A percentile compares a stretch with the other conserved stretches of the same genome.
Conservation (phyloP, 2,888 invertebrate genomes). For the Drosophila anceps region DNA sequence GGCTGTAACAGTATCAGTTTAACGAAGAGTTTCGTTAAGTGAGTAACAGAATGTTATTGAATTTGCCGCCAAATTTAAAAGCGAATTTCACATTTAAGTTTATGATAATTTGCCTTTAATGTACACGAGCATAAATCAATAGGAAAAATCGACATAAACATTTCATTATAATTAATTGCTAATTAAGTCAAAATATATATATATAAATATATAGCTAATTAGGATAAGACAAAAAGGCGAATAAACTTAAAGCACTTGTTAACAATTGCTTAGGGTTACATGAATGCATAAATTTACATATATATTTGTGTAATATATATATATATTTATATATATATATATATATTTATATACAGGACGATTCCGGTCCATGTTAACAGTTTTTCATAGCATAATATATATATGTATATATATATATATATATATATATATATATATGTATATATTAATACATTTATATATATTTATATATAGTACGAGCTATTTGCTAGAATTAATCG, state of each 20-base stretch:
- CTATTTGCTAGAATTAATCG: constrained; percentile 52
- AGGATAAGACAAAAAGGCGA: constrained; percentile 62
- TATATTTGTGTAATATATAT: constrained; percentile 63
- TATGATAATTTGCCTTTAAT: constrained; percentile 52
- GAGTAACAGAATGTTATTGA: constrained; percentile 11
- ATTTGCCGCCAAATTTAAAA: not conserved
- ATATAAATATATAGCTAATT: constrained; percentile 54
- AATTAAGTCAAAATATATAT: constrained; percentile 49
- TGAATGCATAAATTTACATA: constrained; percentile 43
- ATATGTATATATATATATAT: no score
- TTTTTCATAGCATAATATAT: not conserved
- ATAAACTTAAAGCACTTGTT: constrained; percentile 73
- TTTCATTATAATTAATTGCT: constrained; percentile 51
- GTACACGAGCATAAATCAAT: constrained; percentile 50
- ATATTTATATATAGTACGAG: constrained; percentile 12
- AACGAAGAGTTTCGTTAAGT: constrained; percentile 11
- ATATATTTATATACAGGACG: constrained; percentile 28
- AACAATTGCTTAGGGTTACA: constrained; percentile 74
- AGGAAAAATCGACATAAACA: constrained; percentile 28
- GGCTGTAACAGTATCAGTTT: constrained; percentile 1
- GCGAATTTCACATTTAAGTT: not conserved
- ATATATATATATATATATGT: no score
- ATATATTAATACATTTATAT: no score
- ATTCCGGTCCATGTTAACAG: constrained; percentile 4
- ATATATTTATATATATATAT: constrained; percentile 34